phyloP scores from a whole-genome alignment of 2,888 invertebrate genomes.

The Sicus ferrugineus region DNA sequence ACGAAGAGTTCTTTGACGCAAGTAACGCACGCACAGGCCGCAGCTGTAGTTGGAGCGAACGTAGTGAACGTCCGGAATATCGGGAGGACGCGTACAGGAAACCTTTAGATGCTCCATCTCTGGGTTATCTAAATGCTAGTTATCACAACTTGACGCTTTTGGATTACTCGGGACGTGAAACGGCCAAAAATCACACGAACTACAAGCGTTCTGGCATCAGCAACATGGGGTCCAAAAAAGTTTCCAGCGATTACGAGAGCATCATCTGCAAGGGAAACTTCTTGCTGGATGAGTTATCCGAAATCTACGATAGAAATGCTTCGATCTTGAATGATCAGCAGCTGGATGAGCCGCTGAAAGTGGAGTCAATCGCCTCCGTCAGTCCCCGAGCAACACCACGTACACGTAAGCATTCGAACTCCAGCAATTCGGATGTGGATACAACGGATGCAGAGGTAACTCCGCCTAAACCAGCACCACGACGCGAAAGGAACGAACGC shows the following conservation, averaged over 20 bases:
- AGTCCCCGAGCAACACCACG: conserved; percentile 43
- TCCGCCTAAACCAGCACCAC: conserved; percentile 53
- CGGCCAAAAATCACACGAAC: conserved; percentile 41
- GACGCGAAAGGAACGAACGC: conserved; percentile 46
- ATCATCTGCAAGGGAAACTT: conserved; percentile 59
- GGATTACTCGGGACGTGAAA: conserved; percentile 66
- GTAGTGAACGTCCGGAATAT: conserved; percentile 41
- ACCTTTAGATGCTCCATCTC: conserved; percentile 34
- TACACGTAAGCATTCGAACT: conserved; percentile 38
- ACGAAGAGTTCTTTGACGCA: conserved; percentile 43
- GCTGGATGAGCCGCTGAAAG: conserved; percentile 22
- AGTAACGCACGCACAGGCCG: conserved; percentile 47
- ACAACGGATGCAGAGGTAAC: conserved; percentile 50
- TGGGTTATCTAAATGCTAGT: conserved; percentile 68
- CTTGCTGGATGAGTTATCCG: conserved; percentile 65
- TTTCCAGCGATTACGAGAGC: conserved; percentile 51
- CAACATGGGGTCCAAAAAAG: conserved; percentile 45
- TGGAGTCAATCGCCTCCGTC: background rate
- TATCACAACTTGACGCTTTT: conserved; percentile 71
- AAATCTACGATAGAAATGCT: conserved; percentile 68
- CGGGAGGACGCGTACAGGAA: conserved; percentile 19
- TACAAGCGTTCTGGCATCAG: conserved; percentile 39
- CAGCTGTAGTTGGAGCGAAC: conserved; percentile 57
- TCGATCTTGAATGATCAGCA: conserved; percentile 68
- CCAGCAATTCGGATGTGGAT: conserved; percentile 37